phyloP scores from a whole-genome alignment of 2,797 vertebrate genomes.

The Echiichthys vipera region DNA sequence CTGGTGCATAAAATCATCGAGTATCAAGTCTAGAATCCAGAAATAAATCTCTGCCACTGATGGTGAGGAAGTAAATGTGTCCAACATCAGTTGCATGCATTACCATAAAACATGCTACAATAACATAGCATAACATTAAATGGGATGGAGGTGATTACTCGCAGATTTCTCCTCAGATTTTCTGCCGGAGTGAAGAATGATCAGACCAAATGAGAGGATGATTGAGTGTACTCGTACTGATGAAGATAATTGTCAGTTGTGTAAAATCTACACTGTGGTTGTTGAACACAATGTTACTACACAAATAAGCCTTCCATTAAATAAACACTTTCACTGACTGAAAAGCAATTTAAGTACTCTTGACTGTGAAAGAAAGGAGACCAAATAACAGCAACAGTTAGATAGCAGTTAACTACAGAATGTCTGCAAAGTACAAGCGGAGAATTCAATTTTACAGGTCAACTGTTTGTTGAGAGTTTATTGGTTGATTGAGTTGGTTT shows the following conservation, averaged over 20 bases:
- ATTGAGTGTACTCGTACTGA: constrained; percentile 28
- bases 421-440: neutral
- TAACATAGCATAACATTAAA: constrained; percentile 4
- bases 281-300: constrained; percentile 24
- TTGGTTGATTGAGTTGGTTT: neutral
- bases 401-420: constrained; percentile 10
- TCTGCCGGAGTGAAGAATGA: constrained; percentile 9
- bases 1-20: neutral
- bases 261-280: no score
- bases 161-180: constrained; percentile 11
- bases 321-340: constrained; percentile 33
- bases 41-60: neutral
- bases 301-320: constrained; percentile 45
- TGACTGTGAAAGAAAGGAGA: constrained; percentile 24
- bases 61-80: neutral
- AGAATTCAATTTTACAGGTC: constrained; percentile 13
- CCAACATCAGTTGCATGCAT: neutral
- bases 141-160: neutral
- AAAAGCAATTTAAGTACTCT: constrained; percentile 32
- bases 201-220: neutral
- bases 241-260: constrained; percentile 48
- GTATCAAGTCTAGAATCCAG: constrained; percentile 8
- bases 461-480: constrained; percentile 32
- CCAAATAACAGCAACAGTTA: constrained; percentile 28
- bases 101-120: constrained; percentile 11